Evolutionary conservation across 2,888 invertebrate genomes (phyloP).

Genomic region (Polydrusus tereticollis): DNA sequence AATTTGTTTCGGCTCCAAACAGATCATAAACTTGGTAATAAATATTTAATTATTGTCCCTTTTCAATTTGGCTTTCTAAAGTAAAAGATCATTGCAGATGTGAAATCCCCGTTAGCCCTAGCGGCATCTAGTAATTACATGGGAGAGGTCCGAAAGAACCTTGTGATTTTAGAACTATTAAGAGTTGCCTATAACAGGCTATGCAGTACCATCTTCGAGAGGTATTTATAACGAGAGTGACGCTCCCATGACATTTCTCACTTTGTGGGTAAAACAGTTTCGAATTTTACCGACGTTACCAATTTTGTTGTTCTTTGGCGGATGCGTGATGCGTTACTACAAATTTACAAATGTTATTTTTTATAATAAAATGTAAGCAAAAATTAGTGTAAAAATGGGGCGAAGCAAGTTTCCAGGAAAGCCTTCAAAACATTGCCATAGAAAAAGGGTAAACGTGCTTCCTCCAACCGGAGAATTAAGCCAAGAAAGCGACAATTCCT

Average conservation of each 20-base stretch:
- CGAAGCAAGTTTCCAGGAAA: slow-evolving; percentile 90
- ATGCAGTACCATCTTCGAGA: not conserved
- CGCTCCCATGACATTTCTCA: not conserved
- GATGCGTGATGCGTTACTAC: slow-evolving; percentile 60
- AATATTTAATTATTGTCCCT: not conserved
- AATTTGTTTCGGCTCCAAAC: slow-evolving; percentile 12
- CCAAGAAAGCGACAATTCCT: slow-evolving; percentile 58
- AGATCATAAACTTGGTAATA: slow-evolving; percentile 6
- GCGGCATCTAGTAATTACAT: not conserved
- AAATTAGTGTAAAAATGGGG: slow-evolving; percentile 71
- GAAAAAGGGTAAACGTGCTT: slow-evolving; percentile 87
- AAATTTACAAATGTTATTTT: slow-evolving; percentile 52
- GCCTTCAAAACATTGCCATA: slow-evolving; percentile 88
- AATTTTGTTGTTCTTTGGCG: slow-evolving; percentile 51
- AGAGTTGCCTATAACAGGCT: not conserved
- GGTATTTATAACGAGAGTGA: not conserved
- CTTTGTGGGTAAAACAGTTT: not conserved
- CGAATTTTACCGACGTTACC: slow-evolving; percentile 30
- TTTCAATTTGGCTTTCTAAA: not conserved
- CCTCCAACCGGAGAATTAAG: slow-evolving; percentile 66
- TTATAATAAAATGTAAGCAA: slow-evolving; percentile 60
- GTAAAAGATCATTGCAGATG: not conserved
- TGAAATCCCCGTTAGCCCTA: not conserved
- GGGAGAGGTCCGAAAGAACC: no score
- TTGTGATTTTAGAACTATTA: not conserved